Evolutionary conservation across 2,113 vertebrate species (phyloP).

Genomic region (Cheirogaleus medius): DNA sequence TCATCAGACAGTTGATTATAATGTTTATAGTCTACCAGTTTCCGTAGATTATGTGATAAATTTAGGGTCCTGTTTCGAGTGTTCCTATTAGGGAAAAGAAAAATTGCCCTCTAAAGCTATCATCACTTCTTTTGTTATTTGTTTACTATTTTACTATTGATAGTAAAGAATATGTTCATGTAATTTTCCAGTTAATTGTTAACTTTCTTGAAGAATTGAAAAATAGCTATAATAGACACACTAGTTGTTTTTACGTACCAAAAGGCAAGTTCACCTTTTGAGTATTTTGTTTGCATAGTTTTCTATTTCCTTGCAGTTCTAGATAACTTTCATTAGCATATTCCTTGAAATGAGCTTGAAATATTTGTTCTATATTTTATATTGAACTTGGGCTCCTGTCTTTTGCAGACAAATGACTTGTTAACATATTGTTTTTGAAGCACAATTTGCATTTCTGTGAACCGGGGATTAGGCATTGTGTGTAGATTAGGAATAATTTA

Average conservation of each 20-base stretch:
- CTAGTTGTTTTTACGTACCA: not conserved
- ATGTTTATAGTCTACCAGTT: not conserved
- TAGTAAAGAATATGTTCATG: not conserved
- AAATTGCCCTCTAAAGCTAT: not conserved
- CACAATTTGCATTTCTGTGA: slow-evolving; percentile 84
- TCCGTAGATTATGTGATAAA: not conserved
- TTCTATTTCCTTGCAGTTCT: slow-evolving; percentile 58
- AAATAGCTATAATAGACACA: not conserved
- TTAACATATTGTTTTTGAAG: slow-evolving; percentile 85
- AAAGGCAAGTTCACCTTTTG: not conserved
- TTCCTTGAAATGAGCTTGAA: slow-evolving; percentile 76
- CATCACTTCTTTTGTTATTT: not conserved
- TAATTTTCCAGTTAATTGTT: not conserved
- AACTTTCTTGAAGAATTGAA: not conserved
- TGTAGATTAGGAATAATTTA: slow-evolving; percentile 89
- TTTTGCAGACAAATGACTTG: slow-evolving; percentile 82
- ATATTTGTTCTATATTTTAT: slow-evolving; percentile 82
- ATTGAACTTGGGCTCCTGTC: slow-evolving; percentile 71
- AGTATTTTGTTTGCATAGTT: slow-evolving; percentile 48
- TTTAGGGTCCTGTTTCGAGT: not conserved
- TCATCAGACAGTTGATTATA: not conserved
- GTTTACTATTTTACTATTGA: slow-evolving; percentile 2
- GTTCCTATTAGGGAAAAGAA: not conserved
- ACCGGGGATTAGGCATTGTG: slow-evolving; percentile 80
- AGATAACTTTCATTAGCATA: slow-evolving; percentile 66